phyloP scores from a whole-genome alignment of 2,797 vertebrate genomes.

The Tauraco hartlaubi region DNA sequence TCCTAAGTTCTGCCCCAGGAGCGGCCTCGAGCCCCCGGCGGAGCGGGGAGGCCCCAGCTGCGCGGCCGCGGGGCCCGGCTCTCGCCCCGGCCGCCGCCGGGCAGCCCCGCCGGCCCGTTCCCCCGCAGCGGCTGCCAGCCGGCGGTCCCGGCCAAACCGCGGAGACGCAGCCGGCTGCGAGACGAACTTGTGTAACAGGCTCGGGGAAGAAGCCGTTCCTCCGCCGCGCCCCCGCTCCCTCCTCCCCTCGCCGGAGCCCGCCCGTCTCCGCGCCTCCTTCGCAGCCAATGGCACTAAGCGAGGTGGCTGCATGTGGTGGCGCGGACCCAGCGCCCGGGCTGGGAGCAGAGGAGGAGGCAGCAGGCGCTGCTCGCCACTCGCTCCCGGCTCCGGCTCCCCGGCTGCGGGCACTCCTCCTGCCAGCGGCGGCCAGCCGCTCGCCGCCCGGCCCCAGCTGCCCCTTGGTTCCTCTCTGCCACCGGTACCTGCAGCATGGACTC shows the following conservation, averaged over 20 bases:
- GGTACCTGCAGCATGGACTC: conserved; percentile 89
- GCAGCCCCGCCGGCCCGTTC: no score
- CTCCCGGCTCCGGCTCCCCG: background rate
- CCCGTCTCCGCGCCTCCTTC: conserved; percentile 8
- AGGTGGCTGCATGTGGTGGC: conserved; percentile 11
- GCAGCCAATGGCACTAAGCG: conserved; percentile 48
- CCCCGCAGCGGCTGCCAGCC: background rate
- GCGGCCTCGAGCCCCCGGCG: background rate
- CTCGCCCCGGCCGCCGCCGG: background rate
- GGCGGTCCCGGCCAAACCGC: background rate
- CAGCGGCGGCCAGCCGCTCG: background rate
- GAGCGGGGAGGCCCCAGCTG: background rate
- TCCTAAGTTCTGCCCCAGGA: accelerated
- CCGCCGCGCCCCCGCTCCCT: conserved; percentile 25
- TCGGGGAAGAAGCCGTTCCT: background rate
- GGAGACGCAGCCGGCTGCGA: background rate
- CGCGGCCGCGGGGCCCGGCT: no score
- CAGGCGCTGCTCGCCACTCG: background rate
- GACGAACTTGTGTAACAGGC: background rate
- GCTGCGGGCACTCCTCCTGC: background rate
- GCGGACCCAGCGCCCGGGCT: background rate
- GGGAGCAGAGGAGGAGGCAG: background rate
- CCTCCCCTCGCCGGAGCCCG: conserved; percentile 27
- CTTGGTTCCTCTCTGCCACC: background rate
- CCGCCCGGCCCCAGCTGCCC: background rate